Percentiles rank a stretch among this genome's conserved stretches.
phyloP scores from a whole-genome alignment of 2,113 vertebrate genomes.

The Aleadryas rufinucha region DNA sequence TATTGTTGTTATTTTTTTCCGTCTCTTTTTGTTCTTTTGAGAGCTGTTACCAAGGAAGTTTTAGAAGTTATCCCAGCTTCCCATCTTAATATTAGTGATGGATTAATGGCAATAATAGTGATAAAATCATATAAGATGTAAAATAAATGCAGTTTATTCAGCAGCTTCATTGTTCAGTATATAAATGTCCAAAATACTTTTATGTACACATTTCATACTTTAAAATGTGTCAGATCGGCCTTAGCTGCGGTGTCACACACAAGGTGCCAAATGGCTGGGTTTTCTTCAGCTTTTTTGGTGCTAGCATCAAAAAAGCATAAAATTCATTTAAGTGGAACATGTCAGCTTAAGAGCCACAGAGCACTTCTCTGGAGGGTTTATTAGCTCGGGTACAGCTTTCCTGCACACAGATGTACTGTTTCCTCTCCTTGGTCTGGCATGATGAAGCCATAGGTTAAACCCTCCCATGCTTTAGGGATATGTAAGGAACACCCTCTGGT shows the following conservation, averaged over 20 bases:
- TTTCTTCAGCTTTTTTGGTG: background rate
- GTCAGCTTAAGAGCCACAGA: background rate
- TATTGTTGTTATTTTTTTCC: background rate
- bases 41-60: background rate
- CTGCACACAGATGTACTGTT: background rate
- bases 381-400: slow-evolving; percentile 7
- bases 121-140: background rate
- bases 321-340: background rate
- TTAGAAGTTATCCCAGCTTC: background rate
- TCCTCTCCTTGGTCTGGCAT: background rate
- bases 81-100: background rate
- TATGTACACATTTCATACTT: background rate
- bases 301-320: background rate
- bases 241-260: background rate
- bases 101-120: background rate
- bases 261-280: background rate
- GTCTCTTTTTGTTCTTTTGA: background rate
- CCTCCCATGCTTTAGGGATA: background rate
- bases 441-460: slow-evolving; percentile 4
- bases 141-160: background rate
- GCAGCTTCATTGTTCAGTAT: background rate
- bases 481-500: background rate
- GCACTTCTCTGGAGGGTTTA: background rate
- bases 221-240: background rate
- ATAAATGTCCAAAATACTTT: background rate